Evolutionary conservation across 2,113 vertebrate genomes (phyloP).

Genomic region (Myrmecophaga tridactyla): DNA sequence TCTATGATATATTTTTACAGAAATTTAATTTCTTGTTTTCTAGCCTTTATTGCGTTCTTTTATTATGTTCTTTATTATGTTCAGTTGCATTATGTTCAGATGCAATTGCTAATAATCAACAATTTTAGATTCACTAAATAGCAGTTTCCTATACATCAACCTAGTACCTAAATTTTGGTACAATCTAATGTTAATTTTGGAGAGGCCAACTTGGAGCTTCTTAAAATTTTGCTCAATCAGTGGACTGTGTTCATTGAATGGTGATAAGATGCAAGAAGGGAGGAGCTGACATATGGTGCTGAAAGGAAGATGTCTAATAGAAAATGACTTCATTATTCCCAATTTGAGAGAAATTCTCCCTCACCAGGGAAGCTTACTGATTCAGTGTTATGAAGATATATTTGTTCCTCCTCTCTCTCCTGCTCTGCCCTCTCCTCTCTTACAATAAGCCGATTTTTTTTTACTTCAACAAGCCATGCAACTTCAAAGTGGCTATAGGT

Average conservation of each 20-base stretch:
- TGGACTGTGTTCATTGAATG: rapidly evolving
- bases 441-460: neutral
- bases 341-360: neutral
- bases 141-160: neutral
- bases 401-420: neutral
- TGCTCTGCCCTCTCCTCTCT: neutral
- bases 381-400: neutral
- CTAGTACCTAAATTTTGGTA: neutral
- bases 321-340: neutral
- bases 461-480: neutral
- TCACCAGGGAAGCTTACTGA: neutral
- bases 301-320: neutral
- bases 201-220: neutral
- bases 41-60: neutral
- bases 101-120: neutral
- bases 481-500: conserved; percentile 48
- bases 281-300: neutral
- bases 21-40: neutral
- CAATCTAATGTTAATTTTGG: neutral
- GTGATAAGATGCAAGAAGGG: neutral
- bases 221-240: neutral
- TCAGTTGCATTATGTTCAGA: neutral
- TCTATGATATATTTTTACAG: neutral
- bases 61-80: neutral
- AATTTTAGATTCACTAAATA: neutral